phyloP scores from a whole-genome alignment of 2,888 invertebrate species.

The Nasonia oneida region DNA sequence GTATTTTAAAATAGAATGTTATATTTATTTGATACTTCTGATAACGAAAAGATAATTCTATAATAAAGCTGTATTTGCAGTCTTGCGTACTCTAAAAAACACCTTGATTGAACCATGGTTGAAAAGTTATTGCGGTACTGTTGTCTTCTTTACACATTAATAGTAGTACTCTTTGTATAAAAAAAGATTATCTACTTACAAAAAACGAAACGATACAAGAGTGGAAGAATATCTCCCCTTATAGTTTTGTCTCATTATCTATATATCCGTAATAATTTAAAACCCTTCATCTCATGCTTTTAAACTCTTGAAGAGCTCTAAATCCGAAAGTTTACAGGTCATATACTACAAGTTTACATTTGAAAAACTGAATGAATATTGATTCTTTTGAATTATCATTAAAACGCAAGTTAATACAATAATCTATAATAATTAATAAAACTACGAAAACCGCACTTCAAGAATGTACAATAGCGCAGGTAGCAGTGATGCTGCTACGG shows the following conservation, averaged over 20 bases:
- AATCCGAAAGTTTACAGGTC: conserved; percentile 50
- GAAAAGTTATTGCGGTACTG: conserved; percentile 62
- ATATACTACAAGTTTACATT: conserved; percentile 58
- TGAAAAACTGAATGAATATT: conserved; percentile 51
- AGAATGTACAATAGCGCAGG: conserved; percentile 69
- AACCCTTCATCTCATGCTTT: conserved; percentile 46
- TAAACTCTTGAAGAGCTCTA: conserved; percentile 47
- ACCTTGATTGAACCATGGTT: conserved; percentile 51
- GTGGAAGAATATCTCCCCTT: conserved; percentile 60
- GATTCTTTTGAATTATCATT: conserved; percentile 58
- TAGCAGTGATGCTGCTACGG: conserved; percentile 58
- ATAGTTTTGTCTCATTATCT: conserved; percentile 31
- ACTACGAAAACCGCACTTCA: conserved; percentile 68
- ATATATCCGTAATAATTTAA: conserved; percentile 56
- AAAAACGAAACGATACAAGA: conserved; percentile 56
- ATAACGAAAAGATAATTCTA: conserved; percentile 70
- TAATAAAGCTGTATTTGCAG: conserved; percentile 71
- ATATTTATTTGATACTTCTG: conserved; percentile 68
- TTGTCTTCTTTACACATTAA: conserved; percentile 56
- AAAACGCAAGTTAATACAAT: conserved; percentile 60
- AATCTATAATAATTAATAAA: conserved; percentile 54
- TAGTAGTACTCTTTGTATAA: conserved; percentile 60
- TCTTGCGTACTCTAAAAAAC: conserved; percentile 69
- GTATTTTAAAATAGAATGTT: conserved; percentile 70
- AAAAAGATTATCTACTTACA: conserved; percentile 62